These are phyloP conservation scores for Mythimna albipuncta DNA, from an alignment of 2,888 invertebrate genomes.

Conservation along the genomic window DNA sequence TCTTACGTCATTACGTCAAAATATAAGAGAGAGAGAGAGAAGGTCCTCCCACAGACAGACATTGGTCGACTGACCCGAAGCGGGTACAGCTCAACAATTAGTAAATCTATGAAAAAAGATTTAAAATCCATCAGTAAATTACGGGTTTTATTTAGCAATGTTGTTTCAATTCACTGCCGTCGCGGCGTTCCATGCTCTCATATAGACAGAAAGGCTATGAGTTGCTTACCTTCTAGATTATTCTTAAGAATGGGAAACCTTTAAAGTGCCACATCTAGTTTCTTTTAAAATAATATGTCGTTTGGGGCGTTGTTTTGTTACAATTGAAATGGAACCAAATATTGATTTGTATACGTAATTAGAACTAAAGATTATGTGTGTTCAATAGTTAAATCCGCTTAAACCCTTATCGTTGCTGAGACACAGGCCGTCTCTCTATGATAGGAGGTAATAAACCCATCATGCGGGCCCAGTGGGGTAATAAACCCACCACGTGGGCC, in stretches of 20 bases:
- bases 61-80: too few species aligned
- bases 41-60: too few species aligned
- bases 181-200: not conserved
- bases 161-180: not conserved
- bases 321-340: slow-evolving; percentile 34
- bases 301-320: slow-evolving; percentile 78
- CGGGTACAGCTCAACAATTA: too few species aligned
- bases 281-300: slow-evolving; percentile 72
- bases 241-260: slow-evolving; percentile 50
- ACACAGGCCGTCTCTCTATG: not conserved
- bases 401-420: not conserved
- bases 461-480: not conserved
- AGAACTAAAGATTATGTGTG: slow-evolving; percentile 8
- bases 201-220: slow-evolving; percentile 73
- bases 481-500: too few species aligned
- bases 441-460: not conserved
- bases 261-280: slow-evolving; percentile 77
- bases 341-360: slow-evolving; percentile 34
- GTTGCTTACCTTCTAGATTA: slow-evolving; percentile 66
- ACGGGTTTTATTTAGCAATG: not conserved
- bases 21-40: too few species aligned
- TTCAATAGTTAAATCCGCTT: not conserved
- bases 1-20: too few species aligned
- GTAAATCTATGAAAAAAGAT: too few species aligned
- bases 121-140: too few species aligned